Evolutionary conservation across 2,888 invertebrate genomes (phyloP), one percentile per base, ranked within the genome.

Genomic region (Lithodes maja): DNA sequence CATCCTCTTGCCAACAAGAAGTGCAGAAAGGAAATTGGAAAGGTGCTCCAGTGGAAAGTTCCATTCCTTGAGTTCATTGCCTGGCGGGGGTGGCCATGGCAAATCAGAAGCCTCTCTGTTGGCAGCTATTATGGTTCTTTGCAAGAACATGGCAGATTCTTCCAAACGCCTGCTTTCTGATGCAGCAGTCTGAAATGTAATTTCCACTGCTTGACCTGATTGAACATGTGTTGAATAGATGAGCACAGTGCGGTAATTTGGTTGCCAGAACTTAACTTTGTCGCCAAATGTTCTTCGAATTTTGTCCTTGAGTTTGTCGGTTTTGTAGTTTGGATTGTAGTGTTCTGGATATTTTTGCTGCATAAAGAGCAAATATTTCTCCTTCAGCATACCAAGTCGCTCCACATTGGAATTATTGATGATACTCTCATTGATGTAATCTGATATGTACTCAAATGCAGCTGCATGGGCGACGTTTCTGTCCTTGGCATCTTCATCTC

Each of bases 181-280:
- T 9, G 82, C 82, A 52, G n/a, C 82, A 33, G 9, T 49, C 61
- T 82, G 61, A 82, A 82, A 82, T 7, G 82, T 68, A 82, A 68
- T n/a, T 49, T 61, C 82, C 55, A 82, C 49, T 15, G 50, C 82
- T 68, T 82, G 50, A 54, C 82, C 79, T 68, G 15, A 61, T 2
- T 15, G 55, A 17, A 82, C 17, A 82, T 17, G 7, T 15, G 82
- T 2, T n/a, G 61, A 82, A 68, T 82, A 82, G 2, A 82, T 68
- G 61, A n/a, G 82, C 53, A 61, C 82, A 82, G 61, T 82, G 12
- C 9, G n/a, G 82, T 33, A 61, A 49, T 82, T 55, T 17, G 82
- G 61, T 49, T 61, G 82, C 82, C 61, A 82, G 12, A 82, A 55
- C 61, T 55, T 3, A 5, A 82, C 9, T 49, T 82, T 15, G 5